phyloP scores from a whole-genome alignment of 2,797 vertebrate species.

The Pterois miles region DNA sequence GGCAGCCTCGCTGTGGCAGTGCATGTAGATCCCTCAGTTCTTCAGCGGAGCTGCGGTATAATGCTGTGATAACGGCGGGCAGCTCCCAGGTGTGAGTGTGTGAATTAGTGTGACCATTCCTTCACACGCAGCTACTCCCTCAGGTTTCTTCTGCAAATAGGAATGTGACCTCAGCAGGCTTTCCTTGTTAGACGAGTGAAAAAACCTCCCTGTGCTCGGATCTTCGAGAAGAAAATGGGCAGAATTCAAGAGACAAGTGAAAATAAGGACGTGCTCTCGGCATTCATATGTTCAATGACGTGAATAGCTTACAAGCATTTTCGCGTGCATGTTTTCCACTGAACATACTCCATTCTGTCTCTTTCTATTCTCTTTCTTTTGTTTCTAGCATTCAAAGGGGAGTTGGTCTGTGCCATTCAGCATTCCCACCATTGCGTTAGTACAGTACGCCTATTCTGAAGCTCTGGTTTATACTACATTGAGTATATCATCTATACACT shows the following conservation, averaged over 20 bases:
- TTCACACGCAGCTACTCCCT: constrained; percentile 44
- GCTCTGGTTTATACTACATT: neutral
- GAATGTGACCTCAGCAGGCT: constrained; percentile 18
- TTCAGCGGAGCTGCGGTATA: neutral
- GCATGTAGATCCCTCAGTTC: constrained; percentile 5
- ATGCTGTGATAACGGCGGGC: constrained; percentile 26
- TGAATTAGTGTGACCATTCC: constrained; percentile 48
- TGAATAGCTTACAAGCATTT: neutral
- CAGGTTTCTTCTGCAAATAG: constrained; percentile 51
- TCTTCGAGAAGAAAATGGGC: neutral
- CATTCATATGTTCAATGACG: neutral
- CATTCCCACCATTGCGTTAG: neutral
- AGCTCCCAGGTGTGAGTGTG: constrained; percentile 48
- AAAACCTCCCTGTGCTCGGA: neutral
- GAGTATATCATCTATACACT: neutral
- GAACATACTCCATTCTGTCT: neutral
- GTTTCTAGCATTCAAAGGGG: neutral
- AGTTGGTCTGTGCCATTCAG: neutral
- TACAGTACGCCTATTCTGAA: neutral
- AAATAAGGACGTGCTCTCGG: neutral
- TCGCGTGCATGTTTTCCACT: neutral
- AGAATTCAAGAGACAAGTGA: constrained; percentile 2
- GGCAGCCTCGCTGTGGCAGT: neutral
- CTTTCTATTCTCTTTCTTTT: neutral
- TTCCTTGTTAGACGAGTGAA: constrained; percentile 5